Evolutionary conservation across 1,140 invertebrate genomes (phyloP).

Genomic region (Diorhabda elongata): DNA sequence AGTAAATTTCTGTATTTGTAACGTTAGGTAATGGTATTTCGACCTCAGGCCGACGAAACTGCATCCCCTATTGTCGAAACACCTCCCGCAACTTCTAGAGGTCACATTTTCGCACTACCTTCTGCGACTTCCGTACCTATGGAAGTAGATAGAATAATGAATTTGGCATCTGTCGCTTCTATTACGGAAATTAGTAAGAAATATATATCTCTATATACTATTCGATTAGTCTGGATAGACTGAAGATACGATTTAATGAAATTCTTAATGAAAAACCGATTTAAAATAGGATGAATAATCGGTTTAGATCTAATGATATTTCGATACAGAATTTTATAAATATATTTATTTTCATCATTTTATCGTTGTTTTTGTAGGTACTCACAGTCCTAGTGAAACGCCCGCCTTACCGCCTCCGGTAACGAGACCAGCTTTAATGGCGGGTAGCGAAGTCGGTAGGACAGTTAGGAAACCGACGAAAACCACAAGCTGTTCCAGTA

Average conservation of each 20-base stretch:
- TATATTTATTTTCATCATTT: background rate
- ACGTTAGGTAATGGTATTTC: conserved; percentile 18
- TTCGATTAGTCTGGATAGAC: no score
- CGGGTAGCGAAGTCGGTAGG: conserved; percentile 54
- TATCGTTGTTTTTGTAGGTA: conserved; percentile 4
- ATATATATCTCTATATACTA: background rate
- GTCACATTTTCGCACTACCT: conserved; percentile 6
- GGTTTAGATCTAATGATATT: background rate
- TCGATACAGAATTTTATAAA: background rate
- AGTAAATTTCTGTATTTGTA: background rate
- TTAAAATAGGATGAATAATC: no score
- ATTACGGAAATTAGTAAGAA: background rate
- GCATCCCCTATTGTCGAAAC: conserved; percentile 7
- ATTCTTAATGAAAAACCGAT: no score
- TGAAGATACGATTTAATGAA: no score
- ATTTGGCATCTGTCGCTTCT: conserved; percentile 4
- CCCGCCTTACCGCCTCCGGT: conserved; percentile 48
- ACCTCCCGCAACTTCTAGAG: background rate
- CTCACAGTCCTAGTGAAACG: conserved; percentile 14
- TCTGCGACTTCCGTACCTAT: conserved; percentile 6
- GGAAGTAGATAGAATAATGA: conserved; percentile 16
- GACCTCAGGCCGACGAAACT: conserved; percentile 27
- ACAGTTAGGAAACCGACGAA: conserved; percentile 42
- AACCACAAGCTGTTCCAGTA: conserved; percentile 40
- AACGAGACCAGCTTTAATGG: conserved; percentile 50